A percentile compares a stretch with the other conserved stretches of the same genome.
phyloP scores from a whole-genome alignment of 2,888 invertebrate genomes.

The Leptinotarsa juncta region DNA sequence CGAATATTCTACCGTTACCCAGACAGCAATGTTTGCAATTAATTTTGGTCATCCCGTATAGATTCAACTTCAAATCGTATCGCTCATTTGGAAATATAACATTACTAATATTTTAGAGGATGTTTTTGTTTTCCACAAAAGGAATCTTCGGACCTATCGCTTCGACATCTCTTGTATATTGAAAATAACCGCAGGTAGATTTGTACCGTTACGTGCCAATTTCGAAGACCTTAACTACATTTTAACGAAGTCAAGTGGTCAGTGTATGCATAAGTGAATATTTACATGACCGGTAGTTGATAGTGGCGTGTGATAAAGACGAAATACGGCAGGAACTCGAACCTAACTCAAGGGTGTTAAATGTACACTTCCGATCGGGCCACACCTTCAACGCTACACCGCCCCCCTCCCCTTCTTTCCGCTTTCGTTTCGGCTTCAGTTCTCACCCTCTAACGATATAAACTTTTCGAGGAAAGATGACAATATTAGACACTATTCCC shows the following conservation, averaged over 20 bases:
- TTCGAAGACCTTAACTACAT: not conserved
- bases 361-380: slow-evolving; percentile 56
- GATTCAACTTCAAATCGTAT: no score
- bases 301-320: slow-evolving; percentile 40
- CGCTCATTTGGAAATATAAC: no score
- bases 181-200: not conserved
- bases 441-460: not conserved
- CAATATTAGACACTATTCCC: no score
- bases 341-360: slow-evolving; percentile 54
- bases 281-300: slow-evolving; percentile 28
- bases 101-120: no score
- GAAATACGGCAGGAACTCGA: slow-evolving; percentile 32
- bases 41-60: no score
- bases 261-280: slow-evolving; percentile 18
- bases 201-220: not conserved
- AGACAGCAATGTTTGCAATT: no score
- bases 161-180: not conserved
- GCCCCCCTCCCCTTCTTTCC: slow-evolving; percentile 15
- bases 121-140: no score
- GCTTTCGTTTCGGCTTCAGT: slow-evolving; percentile 1
- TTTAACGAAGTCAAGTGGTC: slow-evolving; percentile 5
- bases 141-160: not conserved
- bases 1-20: no score
- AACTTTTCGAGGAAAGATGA: not conserved
- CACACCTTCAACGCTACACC: slow-evolving; percentile 43